These are phyloP conservation scores for Columbina picui DNA, from an alignment of 2,113 vertebrate genomes.

Conservation along the genomic window DNA sequence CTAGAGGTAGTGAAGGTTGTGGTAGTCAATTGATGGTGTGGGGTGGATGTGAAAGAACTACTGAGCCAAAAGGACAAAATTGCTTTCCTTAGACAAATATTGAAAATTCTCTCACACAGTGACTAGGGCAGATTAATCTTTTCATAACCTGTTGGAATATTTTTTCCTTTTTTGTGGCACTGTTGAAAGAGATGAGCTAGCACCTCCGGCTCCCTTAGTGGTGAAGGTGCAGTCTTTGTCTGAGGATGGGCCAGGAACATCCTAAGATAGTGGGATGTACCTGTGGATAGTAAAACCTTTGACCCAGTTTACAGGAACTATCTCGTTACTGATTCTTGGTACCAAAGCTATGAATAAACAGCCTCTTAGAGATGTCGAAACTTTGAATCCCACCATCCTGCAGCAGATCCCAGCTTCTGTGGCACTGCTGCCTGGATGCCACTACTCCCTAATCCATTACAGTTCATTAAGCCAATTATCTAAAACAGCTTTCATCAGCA, in stretches of 20 bases:
- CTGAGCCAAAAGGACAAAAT: not conserved
- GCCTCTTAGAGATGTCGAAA: not conserved
- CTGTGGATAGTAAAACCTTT: not conserved
- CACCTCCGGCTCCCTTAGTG: not conserved
- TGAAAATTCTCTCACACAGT: not conserved
- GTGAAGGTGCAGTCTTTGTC: not conserved
- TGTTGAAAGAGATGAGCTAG: not conserved
- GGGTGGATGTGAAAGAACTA: not conserved
- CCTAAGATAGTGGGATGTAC: not conserved
- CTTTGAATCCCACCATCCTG: not conserved
- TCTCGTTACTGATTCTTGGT: not conserved
- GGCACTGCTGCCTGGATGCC: not conserved
- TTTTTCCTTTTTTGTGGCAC: not conserved
- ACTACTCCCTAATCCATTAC: conserved; percentile 13
- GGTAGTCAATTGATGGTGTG: not conserved
- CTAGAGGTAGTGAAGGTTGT: not conserved
- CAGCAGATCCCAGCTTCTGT: not conserved
- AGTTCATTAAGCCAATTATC: conserved; percentile 22
- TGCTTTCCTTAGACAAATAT: not conserved
- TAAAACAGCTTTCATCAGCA: not conserved
- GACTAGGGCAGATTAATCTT: not conserved
- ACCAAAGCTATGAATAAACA: not conserved
- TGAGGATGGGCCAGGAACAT: not conserved
- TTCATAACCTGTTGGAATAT: not conserved
- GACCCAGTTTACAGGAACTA: not conserved